Base-by-base conservation (phyloP, 2,113 vertebrate species). In the Labrus mixtus region DNA sequence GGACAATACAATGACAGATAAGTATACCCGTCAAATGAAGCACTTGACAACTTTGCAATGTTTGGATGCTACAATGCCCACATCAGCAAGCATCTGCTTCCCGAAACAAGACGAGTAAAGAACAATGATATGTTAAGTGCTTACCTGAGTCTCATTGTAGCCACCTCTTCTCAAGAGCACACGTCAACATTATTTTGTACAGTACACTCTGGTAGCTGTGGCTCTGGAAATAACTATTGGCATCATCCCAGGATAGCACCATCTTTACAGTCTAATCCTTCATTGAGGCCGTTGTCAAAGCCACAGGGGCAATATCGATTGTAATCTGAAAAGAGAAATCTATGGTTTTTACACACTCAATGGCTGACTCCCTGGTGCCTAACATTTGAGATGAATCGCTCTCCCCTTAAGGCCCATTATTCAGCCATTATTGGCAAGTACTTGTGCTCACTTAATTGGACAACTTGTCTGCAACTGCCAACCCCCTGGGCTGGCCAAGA, bases 401-500 rank as follows among this genome's bases (percentile, higher is more conserved):
- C 70, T 64, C 83, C 89, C 82, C 79, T 79, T 87, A 89, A 89
- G 88, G 90, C 76, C 87, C 86, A 90, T 92, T 90, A 92, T 91
- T 93, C 90, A 93, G 89, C 73, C 85, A 76, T 92, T 94, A 93
- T 93, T 93, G 92, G 88, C 90, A 90, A 88, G 68, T 84, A 70
- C 89, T 87, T 81, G 86, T 83, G 85, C 88, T 90, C 76, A 81
- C 91, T 90, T 94, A 91, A 93, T 93, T 93, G 91, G 93, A 91
- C 90, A 87, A 90, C 89, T 91, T 91, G 86, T 90, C 87, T 87
- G 76, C 73, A 87, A 82, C 87, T 89, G 91, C 88, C 88, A 90
- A 86, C 76, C 83, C 85, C 87, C 76, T 71, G 85, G 86, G 83
- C 80, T 67, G 84, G 86, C 86, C 78, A 83, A 91, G 84, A 91